phyloP scores from a whole-genome alignment of 2,888 invertebrate species.

The Podotricha telesiphe region DNA sequence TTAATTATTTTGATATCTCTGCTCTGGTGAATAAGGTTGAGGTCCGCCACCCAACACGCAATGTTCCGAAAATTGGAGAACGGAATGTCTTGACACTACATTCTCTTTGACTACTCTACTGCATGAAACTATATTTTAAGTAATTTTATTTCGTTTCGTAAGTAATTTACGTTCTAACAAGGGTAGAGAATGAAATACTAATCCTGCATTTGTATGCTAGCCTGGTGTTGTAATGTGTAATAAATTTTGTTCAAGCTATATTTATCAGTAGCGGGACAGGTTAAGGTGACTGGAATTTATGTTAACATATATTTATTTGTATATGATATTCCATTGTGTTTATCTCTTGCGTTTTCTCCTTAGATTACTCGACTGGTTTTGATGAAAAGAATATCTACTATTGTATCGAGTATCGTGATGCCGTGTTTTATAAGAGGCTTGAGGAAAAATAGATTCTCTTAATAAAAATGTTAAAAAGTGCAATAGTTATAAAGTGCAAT shows the following conservation, averaged over 20 bases:
- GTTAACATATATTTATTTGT: conserved; percentile 3
- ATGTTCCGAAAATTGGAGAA: no score
- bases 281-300: conserved; percentile 20
- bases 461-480: no score
- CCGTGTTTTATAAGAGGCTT: no score
- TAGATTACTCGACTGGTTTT: not conserved
- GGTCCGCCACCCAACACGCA: no score
- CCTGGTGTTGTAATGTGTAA: conserved; percentile 15
- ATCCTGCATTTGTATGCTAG: conserved; percentile 12
- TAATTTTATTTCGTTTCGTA: not conserved
- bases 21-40: no score
- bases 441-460: no score
- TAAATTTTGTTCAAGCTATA: conserved; percentile 19
- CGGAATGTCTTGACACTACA: no score
- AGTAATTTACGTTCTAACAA: not conserved
- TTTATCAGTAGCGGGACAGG: conserved; percentile 16
- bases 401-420: no score
- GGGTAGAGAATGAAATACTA: not conserved
- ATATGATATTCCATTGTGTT: conserved; percentile 7
- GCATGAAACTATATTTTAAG: not conserved
- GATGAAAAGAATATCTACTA: not conserved
- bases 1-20: no score
- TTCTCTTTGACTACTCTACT: no score
- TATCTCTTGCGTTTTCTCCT: not conserved
- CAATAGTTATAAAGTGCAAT: no score